phyloP scores from a whole-genome alignment of 2,888 invertebrate species.

The Chouioia cunea region DNA sequence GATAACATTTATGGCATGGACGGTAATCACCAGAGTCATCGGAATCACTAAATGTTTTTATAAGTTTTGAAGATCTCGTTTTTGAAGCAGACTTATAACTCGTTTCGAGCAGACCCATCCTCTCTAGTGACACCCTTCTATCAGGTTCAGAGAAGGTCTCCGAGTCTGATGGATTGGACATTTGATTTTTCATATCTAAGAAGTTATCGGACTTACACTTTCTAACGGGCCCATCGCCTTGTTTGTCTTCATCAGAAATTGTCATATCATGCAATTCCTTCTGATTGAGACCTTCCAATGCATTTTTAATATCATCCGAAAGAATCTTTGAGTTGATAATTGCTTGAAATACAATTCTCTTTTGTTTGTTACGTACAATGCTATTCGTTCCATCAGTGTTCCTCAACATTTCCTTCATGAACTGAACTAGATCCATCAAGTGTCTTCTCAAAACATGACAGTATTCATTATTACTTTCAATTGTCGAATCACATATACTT shows the following conservation, averaged over 20 bases:
- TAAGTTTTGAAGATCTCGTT: slow-evolving; percentile 56
- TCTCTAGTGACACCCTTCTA: slow-evolving; percentile 82
- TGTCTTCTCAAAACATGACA: slow-evolving; percentile 62
- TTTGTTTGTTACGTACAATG: slow-evolving; percentile 53
- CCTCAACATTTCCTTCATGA: slow-evolving; percentile 63
- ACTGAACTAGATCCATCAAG: slow-evolving; percentile 61
- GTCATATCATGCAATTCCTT: slow-evolving; percentile 44
- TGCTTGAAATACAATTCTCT: slow-evolving; percentile 59
- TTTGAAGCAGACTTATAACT: slow-evolving; percentile 56
- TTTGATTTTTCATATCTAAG: slow-evolving; percentile 51
- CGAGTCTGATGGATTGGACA: slow-evolving; percentile 75
- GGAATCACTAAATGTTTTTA: slow-evolving; percentile 62
- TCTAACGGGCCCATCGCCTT: slow-evolving; percentile 48
- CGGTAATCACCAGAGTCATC: slow-evolving; percentile 63
- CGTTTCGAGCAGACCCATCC: slow-evolving; percentile 78
- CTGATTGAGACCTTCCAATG: slow-evolving; percentile 54
- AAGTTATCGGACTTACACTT: slow-evolving; percentile 57
- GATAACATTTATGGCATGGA: slow-evolving; percentile 58
- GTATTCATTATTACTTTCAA: slow-evolving; percentile 55
- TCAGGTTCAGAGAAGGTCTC: slow-evolving; percentile 92
- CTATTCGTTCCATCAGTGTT: slow-evolving; percentile 52
- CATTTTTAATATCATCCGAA: slow-evolving; percentile 61
- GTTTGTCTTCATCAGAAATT: slow-evolving; percentile 24
- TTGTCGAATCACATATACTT: slow-evolving; percentile 35
- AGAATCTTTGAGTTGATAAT: slow-evolving; percentile 61